Evolutionary conservation across 37 sponge, comb jelly and placozoan species (phyloP).

Genomic region (Diacarnus erythraeanus): DNA sequence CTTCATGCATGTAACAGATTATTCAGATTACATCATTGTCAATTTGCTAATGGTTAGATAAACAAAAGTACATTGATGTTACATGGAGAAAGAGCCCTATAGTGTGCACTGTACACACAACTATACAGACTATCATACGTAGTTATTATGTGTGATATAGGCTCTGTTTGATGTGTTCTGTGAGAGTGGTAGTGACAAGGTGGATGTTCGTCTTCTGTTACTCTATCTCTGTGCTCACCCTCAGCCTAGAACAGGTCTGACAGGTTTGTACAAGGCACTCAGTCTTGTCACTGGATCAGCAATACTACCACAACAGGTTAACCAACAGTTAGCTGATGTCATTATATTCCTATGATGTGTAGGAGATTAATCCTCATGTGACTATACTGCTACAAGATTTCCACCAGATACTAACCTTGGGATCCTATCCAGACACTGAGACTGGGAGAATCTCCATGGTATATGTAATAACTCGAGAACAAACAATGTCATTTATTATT

Average conservation of each 20-base stretch:
- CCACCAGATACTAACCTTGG: background rate
- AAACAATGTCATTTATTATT: too few species aligned
- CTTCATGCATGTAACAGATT: too few species aligned
- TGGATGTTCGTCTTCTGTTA: background rate
- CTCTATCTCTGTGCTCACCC: background rate
- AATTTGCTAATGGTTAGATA: too few species aligned
- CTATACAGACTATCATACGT: too few species aligned
- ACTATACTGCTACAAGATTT: background rate
- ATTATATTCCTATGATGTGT: background rate
- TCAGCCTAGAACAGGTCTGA: background rate
- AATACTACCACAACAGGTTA: background rate
- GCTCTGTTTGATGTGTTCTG: background rate
- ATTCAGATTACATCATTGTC: too few species aligned
- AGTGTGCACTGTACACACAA: too few species aligned
- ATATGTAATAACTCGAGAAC: too few species aligned
- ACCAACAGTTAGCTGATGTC: background rate
- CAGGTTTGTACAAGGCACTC: background rate
- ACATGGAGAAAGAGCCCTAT: too few species aligned
- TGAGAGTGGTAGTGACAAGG: background rate
- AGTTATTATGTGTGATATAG: too few species aligned
- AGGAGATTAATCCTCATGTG: background rate
- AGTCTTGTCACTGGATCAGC: background rate
- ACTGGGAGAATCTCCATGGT: background rate
- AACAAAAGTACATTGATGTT: too few species aligned
- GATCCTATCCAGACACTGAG: background rate